Conservation (phyloP, 2,888 invertebrate genomes). For the Bombyx huttoni region DNA sequence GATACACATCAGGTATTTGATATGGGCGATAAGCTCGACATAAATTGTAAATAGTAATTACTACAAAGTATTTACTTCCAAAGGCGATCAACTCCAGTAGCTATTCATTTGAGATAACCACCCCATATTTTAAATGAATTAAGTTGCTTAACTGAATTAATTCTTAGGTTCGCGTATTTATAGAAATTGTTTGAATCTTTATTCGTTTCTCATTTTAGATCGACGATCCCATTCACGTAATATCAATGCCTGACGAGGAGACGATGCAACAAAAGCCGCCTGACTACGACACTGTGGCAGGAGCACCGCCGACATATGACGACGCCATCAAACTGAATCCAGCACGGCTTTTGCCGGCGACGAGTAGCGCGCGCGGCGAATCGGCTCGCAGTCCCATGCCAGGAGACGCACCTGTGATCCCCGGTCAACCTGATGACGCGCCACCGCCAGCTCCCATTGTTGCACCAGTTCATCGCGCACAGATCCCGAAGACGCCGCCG, state of each 20-base stretch:
- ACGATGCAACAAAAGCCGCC: constrained; percentile 78
- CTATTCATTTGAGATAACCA: background rate
- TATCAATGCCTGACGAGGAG: constrained; percentile 73
- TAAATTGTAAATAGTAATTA: background rate
- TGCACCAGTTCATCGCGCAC: constrained; percentile 45
- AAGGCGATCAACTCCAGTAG: constrained; percentile 1
- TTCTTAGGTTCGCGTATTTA: no score
- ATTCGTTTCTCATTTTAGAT: constrained; percentile 54
- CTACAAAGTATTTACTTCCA: background rate
- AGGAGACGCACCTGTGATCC: constrained; percentile 32
- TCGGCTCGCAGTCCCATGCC: constrained; percentile 14
- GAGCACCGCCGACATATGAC: constrained; percentile 79
- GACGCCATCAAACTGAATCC: constrained; percentile 81
- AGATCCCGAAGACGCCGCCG: constrained; percentile 62
- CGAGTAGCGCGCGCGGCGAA: constrained; percentile 39
- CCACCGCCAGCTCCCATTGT: constrained; percentile 16
- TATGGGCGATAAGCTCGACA: background rate
- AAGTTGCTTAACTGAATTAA: no score
- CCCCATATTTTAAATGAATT: background rate
- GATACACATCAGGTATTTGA: constrained; percentile 60
- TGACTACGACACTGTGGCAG: constrained; percentile 79
- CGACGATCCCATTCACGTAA: constrained; percentile 77
- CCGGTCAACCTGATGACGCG: constrained; percentile 37
- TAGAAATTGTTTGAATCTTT: background rate
- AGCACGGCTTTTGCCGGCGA: constrained; percentile 59